Base-by-base conservation (phyloP, 2,888 invertebrate species). In the Scaptomyza reducta region DNA sequence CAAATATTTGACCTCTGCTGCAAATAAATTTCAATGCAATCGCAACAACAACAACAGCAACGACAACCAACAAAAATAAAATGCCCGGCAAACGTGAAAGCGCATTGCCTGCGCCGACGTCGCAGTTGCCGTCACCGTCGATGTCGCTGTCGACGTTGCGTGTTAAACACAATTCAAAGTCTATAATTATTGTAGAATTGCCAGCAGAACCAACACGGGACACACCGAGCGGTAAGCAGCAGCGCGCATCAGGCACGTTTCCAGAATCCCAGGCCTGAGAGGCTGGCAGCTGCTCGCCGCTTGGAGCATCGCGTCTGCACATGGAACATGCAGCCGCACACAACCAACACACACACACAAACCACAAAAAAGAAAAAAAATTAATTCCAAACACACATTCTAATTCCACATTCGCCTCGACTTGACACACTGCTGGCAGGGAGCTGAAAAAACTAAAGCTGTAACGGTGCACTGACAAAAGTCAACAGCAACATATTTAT, bases 131-230 rank as follows among this genome's bases (percentile, higher is more conserved):
- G 66, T 57, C 11, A 56, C 31, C 31, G 31, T 27, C 9, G 44
- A 62, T 18, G 72, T 65, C 71, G 66, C 68, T 70, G 85, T 74
- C 82, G 88, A 82, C 87, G 85, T 89, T 89, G 90, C 89, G 89
- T 90, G 89, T 90, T 90, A 89, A 90, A 88, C 89, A 89, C 89
- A 89, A 89, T 87, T 89, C 88, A 88, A 89, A 89, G 90, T 89
- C 89, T 89, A 88, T 90, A 90, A 90, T 90, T 90, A 82, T 82
- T 82, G 82, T 86, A 90, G 90, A 89, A 89, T 89, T 89, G 87
- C 82, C 82, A 87, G 77, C 83, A 88, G 78, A 85, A 77, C 76
- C 77, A 75, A 77, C 73, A 73, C 72, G 71, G 79, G 74, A 71
- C 78, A 76, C 51, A 71, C 45, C 51, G 63, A 18, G 56, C 35